Base-by-base conservation (phyloP, 2,113 vertebrate genomes). In the Macrotus californicus region DNA sequence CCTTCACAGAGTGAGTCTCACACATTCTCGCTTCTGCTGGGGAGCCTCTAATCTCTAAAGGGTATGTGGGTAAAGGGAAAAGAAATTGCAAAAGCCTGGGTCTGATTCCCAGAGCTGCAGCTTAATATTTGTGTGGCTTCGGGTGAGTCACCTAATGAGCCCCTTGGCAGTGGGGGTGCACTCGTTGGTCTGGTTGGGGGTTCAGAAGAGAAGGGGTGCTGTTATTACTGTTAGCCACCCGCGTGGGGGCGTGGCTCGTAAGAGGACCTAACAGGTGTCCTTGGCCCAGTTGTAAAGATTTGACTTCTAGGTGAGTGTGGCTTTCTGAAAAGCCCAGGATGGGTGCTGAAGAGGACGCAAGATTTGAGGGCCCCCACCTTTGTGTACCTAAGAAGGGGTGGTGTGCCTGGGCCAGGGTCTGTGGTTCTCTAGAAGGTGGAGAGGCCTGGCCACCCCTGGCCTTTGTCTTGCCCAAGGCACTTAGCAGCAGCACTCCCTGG, bases 291-390 rank as follows among this genome's bases (percentile, higher is more conserved):
- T 83, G 4, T 54, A 36, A 66, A 81, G 54, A 64, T 34, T 36
- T 72, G 34, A 73, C 43, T 64, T 88, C n/a, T 36, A 26, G n/a
- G 36, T 29, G 72, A n/a, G 2, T 36, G 56, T 21, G 52, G 26
- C 52, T 94, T 92, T 87, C 89, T 84, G 36, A 83, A 89, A 90
- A 83, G n/a, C 56, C n/a, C 59, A 52, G n/a, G 36, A 1, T 52
- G 39, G 52, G 34, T 89, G 69, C 75, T 36, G 36, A 56, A n/a
- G 13, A 50, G 54, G 24, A 81, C 34, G 19, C 12, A 4, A 79
- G n/a, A 24, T 64, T 12, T 67, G 46, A 54, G 70, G 39, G 1
- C 69, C 52, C 59, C 19, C 24, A 29, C 7, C 41, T 61, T 34
- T 72, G 29, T 13, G n/a, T n/a, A 69, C 29, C 72, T 67, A 50